Evolutionary conservation across 2,113 vertebrate species (phyloP).

Genomic region (Zingel zingel): DNA sequence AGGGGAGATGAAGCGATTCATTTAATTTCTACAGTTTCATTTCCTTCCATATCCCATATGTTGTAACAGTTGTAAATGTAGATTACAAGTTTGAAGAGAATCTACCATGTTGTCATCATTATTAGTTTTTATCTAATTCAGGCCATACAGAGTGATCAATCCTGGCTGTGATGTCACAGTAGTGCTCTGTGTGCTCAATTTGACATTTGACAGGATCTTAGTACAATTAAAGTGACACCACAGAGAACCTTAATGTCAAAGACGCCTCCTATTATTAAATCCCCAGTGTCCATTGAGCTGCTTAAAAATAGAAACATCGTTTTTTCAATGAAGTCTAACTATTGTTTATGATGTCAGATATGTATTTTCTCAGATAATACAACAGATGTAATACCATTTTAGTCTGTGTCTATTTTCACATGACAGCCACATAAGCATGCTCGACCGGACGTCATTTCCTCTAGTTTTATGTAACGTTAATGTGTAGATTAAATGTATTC

Average conservation of each 20-base stretch:
- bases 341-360: background rate
- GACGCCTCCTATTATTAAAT: background rate
- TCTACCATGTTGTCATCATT: background rate
- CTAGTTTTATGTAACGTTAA: background rate
- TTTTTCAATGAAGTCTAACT: background rate
- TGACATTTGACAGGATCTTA: background rate
- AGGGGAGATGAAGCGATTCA: background rate
- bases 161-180: background rate
- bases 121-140: background rate
- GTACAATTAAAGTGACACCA: background rate
- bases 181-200: background rate
- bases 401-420: background rate
- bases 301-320: constrained; percentile 6
- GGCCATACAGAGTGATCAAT: background rate
- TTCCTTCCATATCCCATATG: background rate
- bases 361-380: background rate
- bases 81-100: constrained; percentile 10
- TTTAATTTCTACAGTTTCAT: background rate
- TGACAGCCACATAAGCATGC: background rate
- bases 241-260: background rate
- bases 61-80: constrained; percentile 21
- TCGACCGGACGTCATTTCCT: background rate
- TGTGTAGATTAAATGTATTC: background rate
- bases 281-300: background rate
- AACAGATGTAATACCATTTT: background rate